These are phyloP conservation scores for Arctia plantaginis DNA, from an alignment of 2,888 invertebrate genomes.

Conservation along the genomic window DNA sequence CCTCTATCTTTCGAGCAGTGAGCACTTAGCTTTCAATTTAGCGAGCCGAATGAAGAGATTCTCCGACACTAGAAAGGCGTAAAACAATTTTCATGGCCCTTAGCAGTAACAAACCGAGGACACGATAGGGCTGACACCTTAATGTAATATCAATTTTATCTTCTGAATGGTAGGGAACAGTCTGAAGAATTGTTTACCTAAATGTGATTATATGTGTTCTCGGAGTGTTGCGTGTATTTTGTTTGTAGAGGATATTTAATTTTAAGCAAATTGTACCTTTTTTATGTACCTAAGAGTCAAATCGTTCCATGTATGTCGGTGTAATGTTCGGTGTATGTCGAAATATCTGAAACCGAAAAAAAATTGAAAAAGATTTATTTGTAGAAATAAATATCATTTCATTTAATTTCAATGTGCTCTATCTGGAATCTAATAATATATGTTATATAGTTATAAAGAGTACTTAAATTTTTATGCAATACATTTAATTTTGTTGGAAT, in stretches of 20 bases:
- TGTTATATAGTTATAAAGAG: too few species aligned
- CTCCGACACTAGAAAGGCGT: slow-evolving; percentile 83
- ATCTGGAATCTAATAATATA: not conserved
- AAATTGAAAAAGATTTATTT: too few species aligned
- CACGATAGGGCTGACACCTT: slow-evolving; percentile 63
- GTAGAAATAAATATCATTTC: too few species aligned
- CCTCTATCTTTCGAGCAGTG: slow-evolving; percentile 1
- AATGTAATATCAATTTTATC: not conserved
- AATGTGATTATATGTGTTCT: not conserved
- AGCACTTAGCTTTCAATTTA: slow-evolving; percentile 69
- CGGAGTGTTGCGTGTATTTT: too few species aligned
- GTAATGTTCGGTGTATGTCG: too few species aligned
- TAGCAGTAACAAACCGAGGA: slow-evolving; percentile 72
- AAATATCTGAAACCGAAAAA: too few species aligned
- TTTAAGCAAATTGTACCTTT: too few species aligned
- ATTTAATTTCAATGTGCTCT: not conserved
- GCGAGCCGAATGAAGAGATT: slow-evolving; percentile 75
- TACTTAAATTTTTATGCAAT: too few species aligned
- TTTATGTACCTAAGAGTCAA: not conserved
- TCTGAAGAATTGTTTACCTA: not conserved
- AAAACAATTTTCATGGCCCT: slow-evolving; percentile 82
- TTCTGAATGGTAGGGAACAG: not conserved
- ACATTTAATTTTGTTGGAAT: too few species aligned
- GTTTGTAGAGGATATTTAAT: too few species aligned
- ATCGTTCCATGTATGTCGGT: too few species aligned